Conservation (phyloP, 37 sponge, comb jelly and placozoan species). For the Ianthella basta region DNA sequence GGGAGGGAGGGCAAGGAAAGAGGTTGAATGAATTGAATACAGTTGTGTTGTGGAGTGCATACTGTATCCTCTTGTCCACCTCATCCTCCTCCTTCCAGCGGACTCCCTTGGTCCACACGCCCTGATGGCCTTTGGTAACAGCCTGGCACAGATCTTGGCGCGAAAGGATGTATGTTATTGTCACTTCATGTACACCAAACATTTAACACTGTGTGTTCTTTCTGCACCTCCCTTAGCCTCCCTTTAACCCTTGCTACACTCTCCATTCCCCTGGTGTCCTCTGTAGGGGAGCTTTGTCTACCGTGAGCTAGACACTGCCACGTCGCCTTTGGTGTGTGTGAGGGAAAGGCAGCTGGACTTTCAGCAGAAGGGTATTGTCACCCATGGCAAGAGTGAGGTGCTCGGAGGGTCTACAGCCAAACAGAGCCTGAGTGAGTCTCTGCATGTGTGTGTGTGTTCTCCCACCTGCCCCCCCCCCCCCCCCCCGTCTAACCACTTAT, state of each 20-base stretch:
- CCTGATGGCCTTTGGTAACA: conserved; percentile 57
- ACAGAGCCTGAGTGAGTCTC: conserved; percentile 1
- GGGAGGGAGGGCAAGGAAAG: too few relatives aligned
- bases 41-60: too few relatives aligned
- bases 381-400: conserved; percentile 16
- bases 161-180: conserved; percentile 63
- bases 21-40: too few relatives aligned
- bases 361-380: conserved; percentile 70
- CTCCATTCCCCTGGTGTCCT: too few relatives aligned
- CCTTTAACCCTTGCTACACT: too few relatives aligned
- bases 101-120: conserved; percentile 67
- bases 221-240: too few relatives aligned
- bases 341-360: conserved; percentile 64
- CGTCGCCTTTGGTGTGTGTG: conserved; percentile 52
- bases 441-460: too few relatives aligned
- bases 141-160: conserved; percentile 58
- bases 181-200: neutral
- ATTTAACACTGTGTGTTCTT: too few relatives aligned
- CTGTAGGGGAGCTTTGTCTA: conserved; percentile 65
- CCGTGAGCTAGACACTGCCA: conserved; percentile 45
- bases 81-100: conserved; percentile 20
- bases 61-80: too few relatives aligned
- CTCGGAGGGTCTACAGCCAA: neutral
- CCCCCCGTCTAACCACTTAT: too few relatives aligned
- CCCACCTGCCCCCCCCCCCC: neutral